These are phyloP conservation scores for Apocrypta bakeri DNA, from an alignment of 1,140 invertebrate species.

Conservation along the genomic window DNA sequence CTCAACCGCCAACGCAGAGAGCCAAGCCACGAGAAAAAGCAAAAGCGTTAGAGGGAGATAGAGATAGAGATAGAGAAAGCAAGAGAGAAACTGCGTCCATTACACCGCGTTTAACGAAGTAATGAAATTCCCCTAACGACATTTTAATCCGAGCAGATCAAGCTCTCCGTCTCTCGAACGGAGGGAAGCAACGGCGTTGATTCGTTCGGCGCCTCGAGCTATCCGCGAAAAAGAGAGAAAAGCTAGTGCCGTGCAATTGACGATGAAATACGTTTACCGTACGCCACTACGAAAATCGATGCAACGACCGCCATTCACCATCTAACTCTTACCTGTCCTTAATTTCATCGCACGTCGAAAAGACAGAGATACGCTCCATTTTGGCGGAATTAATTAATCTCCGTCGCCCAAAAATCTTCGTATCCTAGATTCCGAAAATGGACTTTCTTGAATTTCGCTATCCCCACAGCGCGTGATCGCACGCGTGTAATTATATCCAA, in stretches of 20 bases:
- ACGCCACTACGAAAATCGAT: neutral
- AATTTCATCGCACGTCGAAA: conserved; percentile 31
- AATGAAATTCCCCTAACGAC: conserved; percentile 60
- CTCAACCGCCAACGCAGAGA: neutral
- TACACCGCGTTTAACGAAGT: conserved; percentile 25
- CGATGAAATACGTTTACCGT: neutral
- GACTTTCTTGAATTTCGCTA: too few relatives aligned
- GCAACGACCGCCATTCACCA: neutral
- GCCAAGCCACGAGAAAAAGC: neutral
- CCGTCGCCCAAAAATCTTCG: neutral
- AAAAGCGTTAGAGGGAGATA: neutral
- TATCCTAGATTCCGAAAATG: too few relatives aligned
- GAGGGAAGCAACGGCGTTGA: neutral
- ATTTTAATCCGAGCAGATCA: conserved; percentile 57
- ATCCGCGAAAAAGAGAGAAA: neutral
- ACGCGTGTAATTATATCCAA: too few relatives aligned
- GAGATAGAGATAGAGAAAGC: too few relatives aligned
- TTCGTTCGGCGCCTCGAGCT: neutral
- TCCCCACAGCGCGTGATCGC: too few relatives aligned
- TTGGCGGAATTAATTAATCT: conserved; percentile 26
- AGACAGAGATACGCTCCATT: neutral
- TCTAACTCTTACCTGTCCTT: neutral
- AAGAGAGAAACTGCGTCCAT: neutral
- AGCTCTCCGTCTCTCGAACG: neutral
- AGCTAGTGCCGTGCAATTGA: neutral